Evolutionary conservation across 2,113 vertebrate species (phyloP).

Genomic region (Nothocercus nigrocapillus): DNA sequence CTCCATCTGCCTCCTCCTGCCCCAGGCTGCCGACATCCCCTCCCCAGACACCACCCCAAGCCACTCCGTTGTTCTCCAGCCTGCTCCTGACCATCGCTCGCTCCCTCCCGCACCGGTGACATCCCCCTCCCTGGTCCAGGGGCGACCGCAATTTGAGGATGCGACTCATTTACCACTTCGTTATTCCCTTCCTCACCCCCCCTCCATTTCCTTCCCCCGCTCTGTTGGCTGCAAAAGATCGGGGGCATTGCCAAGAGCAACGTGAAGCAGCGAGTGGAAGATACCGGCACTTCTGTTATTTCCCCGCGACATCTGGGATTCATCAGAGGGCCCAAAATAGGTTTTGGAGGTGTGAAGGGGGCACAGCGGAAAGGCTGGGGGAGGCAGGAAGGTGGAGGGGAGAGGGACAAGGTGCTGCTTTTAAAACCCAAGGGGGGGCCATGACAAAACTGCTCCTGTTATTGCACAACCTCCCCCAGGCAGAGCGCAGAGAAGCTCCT

Average conservation of each 20-base stretch:
- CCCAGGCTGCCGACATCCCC: not conserved
- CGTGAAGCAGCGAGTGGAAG: constrained; percentile 54
- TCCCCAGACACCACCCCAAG: not conserved
- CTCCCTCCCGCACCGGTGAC: not conserved
- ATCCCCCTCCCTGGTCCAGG: not conserved
- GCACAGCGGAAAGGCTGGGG: not conserved
- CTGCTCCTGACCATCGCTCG: not conserved
- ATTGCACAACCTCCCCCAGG: not conserved
- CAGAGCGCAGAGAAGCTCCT: not conserved
- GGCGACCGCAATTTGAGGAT: not conserved
- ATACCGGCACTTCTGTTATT: constrained; percentile 48
- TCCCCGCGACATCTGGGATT: constrained; percentile 72
- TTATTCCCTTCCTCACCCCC: not conserved
- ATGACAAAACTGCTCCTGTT: not conserved
- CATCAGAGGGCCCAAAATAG: constrained; percentile 75
- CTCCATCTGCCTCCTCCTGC: not conserved
- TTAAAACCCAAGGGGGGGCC: constrained; percentile 12
- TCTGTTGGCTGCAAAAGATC: constrained; percentile 36
- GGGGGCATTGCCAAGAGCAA: constrained; percentile 68
- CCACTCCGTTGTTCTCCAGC: accelerated
- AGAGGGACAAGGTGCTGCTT: constrained; percentile 49
- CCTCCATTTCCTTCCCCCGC: constrained; percentile 18
- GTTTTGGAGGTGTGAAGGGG: constrained; percentile 69
- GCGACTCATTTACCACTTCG: constrained; percentile 15
- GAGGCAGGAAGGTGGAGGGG: constrained; percentile 42